phyloP scores from a whole-genome alignment of 2,797 vertebrate species.

The Coregonus sp. region DNA sequence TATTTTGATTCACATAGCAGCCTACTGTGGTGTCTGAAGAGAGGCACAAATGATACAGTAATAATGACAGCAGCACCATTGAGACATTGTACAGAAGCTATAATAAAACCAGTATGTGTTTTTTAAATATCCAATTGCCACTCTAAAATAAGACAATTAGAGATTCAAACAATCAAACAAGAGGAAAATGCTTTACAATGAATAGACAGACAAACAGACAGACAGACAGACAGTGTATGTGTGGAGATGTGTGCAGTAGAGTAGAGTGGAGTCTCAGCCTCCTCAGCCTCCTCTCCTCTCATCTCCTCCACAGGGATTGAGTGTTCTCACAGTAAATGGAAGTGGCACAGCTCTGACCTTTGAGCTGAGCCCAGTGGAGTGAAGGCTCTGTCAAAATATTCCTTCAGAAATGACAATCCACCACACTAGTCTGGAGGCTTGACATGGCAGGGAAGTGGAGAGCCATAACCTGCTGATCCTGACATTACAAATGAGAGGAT shows the following conservation, averaged over 20 bases:
- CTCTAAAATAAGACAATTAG: constrained; percentile 40
- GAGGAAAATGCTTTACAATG: constrained; percentile 36
- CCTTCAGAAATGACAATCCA: constrained; percentile 83
- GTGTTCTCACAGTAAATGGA: constrained; percentile 78
- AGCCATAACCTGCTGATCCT: constrained; percentile 73
- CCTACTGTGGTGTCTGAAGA: constrained; percentile 58
- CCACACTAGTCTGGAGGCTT: constrained; percentile 72
- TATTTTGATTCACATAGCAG: constrained; percentile 71
- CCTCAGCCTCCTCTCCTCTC: neutral
- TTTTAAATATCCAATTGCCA: constrained; percentile 15
- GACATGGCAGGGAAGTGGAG: constrained; percentile 72
- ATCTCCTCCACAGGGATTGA: constrained; percentile 70
- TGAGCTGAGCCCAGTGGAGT: constrained; percentile 69
- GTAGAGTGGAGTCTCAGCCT: neutral
- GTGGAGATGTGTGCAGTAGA: constrained; percentile 47
- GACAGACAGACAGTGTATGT: neutral
- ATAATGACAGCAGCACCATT: constrained; percentile 69
- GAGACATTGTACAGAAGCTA: constrained; percentile 62
- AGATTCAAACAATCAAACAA: constrained; percentile 38
- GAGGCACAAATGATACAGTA: constrained; percentile 53
- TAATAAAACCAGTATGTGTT: constrained; percentile 46
- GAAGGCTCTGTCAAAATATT: constrained; percentile 81
- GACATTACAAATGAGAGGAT: constrained; percentile 75
- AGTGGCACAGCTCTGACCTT: constrained; percentile 79
- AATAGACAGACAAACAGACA: too few species aligned